Evolutionary conservation across 2,888 invertebrate genomes (phyloP).

Genomic region (Aphidoletes aphidimyza): DNA sequence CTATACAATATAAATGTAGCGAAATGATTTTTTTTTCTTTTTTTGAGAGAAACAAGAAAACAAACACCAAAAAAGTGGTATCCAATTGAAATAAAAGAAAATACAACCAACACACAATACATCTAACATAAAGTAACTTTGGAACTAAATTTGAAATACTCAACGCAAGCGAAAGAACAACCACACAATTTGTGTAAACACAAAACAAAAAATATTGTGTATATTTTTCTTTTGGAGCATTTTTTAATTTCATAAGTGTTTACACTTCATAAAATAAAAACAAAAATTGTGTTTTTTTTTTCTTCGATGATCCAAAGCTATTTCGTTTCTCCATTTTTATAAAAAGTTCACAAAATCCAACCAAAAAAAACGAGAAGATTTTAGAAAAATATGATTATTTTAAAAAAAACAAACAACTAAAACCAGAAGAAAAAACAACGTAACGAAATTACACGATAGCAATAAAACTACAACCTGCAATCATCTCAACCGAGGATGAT

Average conservation of each 20-base stretch:
- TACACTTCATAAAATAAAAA: not conserved
- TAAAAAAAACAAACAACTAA: too few species aligned
- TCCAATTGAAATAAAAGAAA: not conserved
- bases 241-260: not conserved
- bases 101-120: not conserved
- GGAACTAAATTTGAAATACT: too few species aligned
- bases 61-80: not conserved
- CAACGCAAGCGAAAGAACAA: too few species aligned
- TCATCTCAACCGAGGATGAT: not conserved
- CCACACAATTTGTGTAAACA: not conserved
- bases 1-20: not conserved
- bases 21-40: too few species aligned
- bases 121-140: not conserved
- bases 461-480: slow-evolving; percentile 20
- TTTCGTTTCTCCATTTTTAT: not conserved
- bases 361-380: not conserved
- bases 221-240: slow-evolving; percentile 12
- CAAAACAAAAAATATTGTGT: not conserved
- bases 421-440: too few species aligned
- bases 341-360: not conserved
- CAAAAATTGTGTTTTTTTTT: slow-evolving; percentile 1
- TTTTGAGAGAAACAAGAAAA: too few species aligned
- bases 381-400: not conserved
- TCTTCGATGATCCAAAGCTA: slow-evolving; percentile 2
- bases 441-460: not conserved